Evolutionary conservation across 2,797 vertebrate species (phyloP), one percentile per base, ranked within the genome.

Genomic region (Hypotaenidia okinawae): DNA sequence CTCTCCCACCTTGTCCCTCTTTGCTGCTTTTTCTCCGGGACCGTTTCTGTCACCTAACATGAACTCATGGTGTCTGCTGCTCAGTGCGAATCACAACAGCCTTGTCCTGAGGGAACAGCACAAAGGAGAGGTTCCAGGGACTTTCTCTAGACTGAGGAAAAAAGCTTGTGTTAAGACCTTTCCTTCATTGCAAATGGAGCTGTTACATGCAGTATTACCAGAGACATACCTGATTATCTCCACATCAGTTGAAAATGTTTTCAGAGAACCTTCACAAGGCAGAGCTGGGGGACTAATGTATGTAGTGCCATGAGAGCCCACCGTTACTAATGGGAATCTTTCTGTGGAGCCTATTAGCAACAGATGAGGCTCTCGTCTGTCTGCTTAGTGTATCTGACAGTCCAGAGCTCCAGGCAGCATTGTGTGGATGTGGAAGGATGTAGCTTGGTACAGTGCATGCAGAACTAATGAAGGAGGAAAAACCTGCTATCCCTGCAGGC

Each of bases 51-150:
- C 55, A 39, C 3, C 54, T 72, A 73, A 66, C 58, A 10, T n/a
- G 75, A 93, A 61, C 63, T 94, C 82, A 90, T 55, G 77, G 74
- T 89, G 68, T 39, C 80, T 93, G 57, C 70, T 88, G n/a, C 58
- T 81, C 67, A 28, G 39, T 24, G 21, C 51, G 78, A 49, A 85
- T 64, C 73, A 80, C 83, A 95, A 70, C 57, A 70, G 19, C 83
- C 37, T 95, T 57, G 41, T 86, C 75, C 81, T n/a, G 13, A 59
- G 77, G 67, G 87, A 85, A 73, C 11, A 84, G 84, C 63, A 72
- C 33, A 90, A 76, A 81, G 69, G 41, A 87, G 55, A 87, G 4
- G 33, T 67, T 78, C 27, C 39, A 61, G 21, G 57, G 37, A 10
- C 22, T 81, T 91, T 69, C 24, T 52, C 24, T 45, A 39, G 33